A percentile compares a stretch with the other conserved stretches of the same genome.
These are phyloP conservation scores for Borostomias antarcticus DNA, from an alignment of 2,797 vertebrate species.

Conservation along the genomic window DNA sequence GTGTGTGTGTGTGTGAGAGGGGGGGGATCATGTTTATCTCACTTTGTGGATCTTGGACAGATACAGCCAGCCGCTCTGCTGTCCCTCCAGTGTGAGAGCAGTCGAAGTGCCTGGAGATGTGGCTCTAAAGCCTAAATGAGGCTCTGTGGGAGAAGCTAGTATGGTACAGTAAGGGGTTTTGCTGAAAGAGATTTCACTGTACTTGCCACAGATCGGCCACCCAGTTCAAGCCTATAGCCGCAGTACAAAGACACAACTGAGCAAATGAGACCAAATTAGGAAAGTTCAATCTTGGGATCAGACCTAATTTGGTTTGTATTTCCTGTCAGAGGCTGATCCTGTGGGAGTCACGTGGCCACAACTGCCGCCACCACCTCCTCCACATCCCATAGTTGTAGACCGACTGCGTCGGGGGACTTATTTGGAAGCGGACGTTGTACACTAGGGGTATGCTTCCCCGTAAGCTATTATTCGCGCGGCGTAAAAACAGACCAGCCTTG, in stretches of 20 bases:
- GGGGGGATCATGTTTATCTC: conserved; percentile 3
- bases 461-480: conserved; percentile 37
- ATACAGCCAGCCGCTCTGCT: too few relatives aligned
- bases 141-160: background rate
- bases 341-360: conserved; percentile 3
- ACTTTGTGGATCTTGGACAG: background rate
- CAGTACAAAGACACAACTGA: background rate
- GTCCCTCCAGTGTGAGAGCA: background rate
- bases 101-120: too few relatives aligned
- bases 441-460: conserved; percentile 29
- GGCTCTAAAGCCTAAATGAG: background rate
- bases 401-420: conserved; percentile 37
- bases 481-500: conserved; percentile 48
- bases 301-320: conserved; percentile 17
- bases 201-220: background rate
- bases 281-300: conserved; percentile 9
- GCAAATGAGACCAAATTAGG: background rate
- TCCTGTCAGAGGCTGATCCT: conserved; percentile 4
- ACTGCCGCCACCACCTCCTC: conserved; percentile 11
- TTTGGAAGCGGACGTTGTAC: conserved; percentile 57
- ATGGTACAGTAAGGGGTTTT: background rate
- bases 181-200: background rate
- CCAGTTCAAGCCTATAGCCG: background rate
- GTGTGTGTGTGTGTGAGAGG: conserved; percentile 6
- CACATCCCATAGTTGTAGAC: conserved; percentile 15